Evolutionary conservation across 2,797 vertebrate genomes (phyloP), one percentile per base, ranked within the genome.

Genomic region (Coreius guichenoti): DNA sequence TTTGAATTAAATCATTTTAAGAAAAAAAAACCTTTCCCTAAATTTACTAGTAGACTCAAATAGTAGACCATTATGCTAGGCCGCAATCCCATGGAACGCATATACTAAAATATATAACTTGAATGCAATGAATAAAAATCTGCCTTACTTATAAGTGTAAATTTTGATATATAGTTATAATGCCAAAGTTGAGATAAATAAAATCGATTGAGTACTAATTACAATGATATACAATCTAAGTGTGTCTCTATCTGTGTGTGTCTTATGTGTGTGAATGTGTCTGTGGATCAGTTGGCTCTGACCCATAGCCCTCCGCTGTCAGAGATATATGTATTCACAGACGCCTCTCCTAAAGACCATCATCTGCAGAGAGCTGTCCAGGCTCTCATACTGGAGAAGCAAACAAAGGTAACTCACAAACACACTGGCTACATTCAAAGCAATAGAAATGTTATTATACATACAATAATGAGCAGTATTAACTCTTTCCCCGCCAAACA

Each of bases 261-360:
- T 54, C 29, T 45, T 63, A 5, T 88, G 43, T 87, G 43, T 80
- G 67, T 70, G 58, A 43, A 23, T 81, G 51, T 73, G 39, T 85
- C 3, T 86, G 7, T 74, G 31, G 88, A 83, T 51, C 91, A 97
- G 96, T 90, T 97, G 87, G 97, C 97, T 2, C 94, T 97, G 86
- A 95, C 95, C 84, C 95, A 96, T 86, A 97, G 96, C 67, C 96
- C 96, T 31, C 96, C 96, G 0, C 90, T 95, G 84, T 97, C 97
- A 8, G 96, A 98, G 86, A 95, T 97, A 90, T 97, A 97, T 70
- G 96, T 97, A 2, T 97, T 98, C 92, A 97, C 97, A 0, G 97
- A 97, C 2, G 96, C 97, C 6, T 97, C 97, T 12, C 95, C 97
- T 16, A 97, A 97, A 92, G 97, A 98, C 1, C 91, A 86, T 29